These are phyloP conservation scores for Boleophthalmus pectinirostris DNA, from an alignment of 2,113 vertebrate genomes.

Conservation along the genomic window DNA sequence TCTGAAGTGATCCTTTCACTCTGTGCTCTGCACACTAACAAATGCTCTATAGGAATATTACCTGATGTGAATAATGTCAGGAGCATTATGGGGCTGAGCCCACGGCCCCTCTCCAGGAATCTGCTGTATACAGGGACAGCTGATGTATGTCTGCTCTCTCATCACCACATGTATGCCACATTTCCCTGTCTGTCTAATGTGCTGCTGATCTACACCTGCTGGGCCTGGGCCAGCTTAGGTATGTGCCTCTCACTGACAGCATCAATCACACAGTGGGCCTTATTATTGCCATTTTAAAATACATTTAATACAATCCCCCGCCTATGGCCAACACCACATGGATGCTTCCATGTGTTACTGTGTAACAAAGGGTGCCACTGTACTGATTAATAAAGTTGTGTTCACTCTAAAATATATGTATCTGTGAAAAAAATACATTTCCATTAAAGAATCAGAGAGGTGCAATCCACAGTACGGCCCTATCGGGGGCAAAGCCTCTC, in stretches of 20 bases:
- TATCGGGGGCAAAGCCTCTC: constrained; percentile 49
- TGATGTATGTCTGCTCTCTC: constrained; percentile 57
- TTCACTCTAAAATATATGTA: constrained; percentile 13
- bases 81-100: constrained; percentile 58
- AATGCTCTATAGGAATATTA: constrained; percentile 73
- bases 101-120: constrained; percentile 38
- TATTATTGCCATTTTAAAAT: constrained; percentile 77
- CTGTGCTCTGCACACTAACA: constrained; percentile 55
- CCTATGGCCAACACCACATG: constrained; percentile 43
- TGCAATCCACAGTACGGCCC: constrained; percentile 36
- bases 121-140: constrained; percentile 41
- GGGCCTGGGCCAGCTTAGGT: constrained; percentile 73
- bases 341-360: constrained; percentile 35
- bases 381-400: not conserved
- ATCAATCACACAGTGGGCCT: constrained; percentile 78
- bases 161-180: constrained; percentile 65
- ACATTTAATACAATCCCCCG: constrained; percentile 68
- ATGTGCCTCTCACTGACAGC: constrained; percentile 63
- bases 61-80: constrained; percentile 75
- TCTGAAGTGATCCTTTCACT: constrained; percentile 54
- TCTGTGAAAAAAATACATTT: not conserved
- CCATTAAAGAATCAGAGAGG: constrained; percentile 4
- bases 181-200: constrained; percentile 73
- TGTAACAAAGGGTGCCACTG: constrained; percentile 29
- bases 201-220: constrained; percentile 78